Evolutionary conservation across 2,888 invertebrate genomes (phyloP).

Genomic region (Oscheius myriophilus): DNA sequence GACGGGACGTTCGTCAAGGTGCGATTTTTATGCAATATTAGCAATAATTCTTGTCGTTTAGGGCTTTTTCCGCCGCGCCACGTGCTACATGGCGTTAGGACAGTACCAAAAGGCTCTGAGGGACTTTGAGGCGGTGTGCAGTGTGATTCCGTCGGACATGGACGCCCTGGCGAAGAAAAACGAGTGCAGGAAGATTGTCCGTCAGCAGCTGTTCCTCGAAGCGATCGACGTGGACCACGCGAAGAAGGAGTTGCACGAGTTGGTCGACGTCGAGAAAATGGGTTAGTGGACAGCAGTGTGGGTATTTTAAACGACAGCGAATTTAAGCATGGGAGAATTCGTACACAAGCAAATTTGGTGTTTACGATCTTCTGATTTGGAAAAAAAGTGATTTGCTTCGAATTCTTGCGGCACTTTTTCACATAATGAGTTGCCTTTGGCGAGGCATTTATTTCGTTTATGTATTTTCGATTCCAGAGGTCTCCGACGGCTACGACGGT

Average conservation of each 20-base stretch:
- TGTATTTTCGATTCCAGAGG: conserved; percentile 76
- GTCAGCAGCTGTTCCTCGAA: conserved; percentile 91
- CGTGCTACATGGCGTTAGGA: conserved; percentile 94
- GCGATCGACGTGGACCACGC: conserved; percentile 93
- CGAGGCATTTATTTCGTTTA: background rate
- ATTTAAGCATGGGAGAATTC: no score
- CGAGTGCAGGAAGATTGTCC: conserved; percentile 95
- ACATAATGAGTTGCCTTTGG: no score
- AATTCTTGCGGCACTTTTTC: no score
- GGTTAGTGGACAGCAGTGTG: conserved; percentile 31
- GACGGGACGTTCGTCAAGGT: conserved; percentile 88
- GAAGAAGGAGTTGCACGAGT: conserved; percentile 87
- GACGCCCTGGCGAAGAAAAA: conserved; percentile 87
- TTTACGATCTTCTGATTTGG: no score
- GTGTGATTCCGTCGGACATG: conserved; percentile 87
- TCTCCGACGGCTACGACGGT: conserved; percentile 92
- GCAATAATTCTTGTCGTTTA: conserved; percentile 36
- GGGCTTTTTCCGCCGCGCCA: conserved; percentile 95
- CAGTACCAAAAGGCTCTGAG: conserved; percentile 94
- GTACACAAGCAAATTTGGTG: no score
- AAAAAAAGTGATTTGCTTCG: no score
- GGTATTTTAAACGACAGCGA: no score
- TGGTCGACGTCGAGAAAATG: conserved; percentile 79
- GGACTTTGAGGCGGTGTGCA: conserved; percentile 89
- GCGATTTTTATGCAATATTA: conserved; percentile 10